Base-by-base conservation (phyloP, 2,888 invertebrate genomes). In the Cecidostiba fungosa region DNA sequence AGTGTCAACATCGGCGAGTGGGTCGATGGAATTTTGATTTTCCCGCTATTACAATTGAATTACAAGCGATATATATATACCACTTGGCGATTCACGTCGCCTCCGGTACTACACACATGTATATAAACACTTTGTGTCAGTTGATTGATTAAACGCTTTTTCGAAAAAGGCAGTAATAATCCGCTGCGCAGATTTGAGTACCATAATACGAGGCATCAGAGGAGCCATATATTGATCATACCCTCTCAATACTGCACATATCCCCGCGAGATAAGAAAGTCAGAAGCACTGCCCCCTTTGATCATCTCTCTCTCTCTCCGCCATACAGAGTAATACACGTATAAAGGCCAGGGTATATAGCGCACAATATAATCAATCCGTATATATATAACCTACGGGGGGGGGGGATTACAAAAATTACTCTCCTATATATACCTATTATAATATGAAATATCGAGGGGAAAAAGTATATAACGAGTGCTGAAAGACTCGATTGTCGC, bases 41-140 rank as follows among this genome's bases (percentile, higher is more conserved):
- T 59, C 54, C 5, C n/a, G 54, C 54, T 54, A 54, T 54, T 54
- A 54, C n/a, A 54, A 54, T 54, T 54, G 54, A 54, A 54, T 54
- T 54, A n/a, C 54, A 5, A n/a, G n/a, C n/a, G 54, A n/a, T 54
- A n/a, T 6, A 5, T 6, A 6, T 0, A n/a, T 6, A 36, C 14
- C 4, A 54, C 14, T 54, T 54, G 36, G 54, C n/a, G n/a, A 54
- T 54, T 54, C 54, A 16, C n/a, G 6, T 54, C 6, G 54, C n/a
- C 5, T 54, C 5, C 5, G 19, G 54, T 4, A 50, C 5, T 50
- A 14, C 50, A 50, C 3, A 59, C 59, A 1, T 8, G 23, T 23
- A 59, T n/a, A 8, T 54, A 16, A 10, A 10, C 39, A 43, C 10
- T 36, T 0, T 36, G 6, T 3, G 3, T 36, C 10, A 12, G 10